These are phyloP conservation scores for Ptychobarbus kaznakovi DNA, from an alignment of 2,797 vertebrate species.

Conservation along the genomic window DNA sequence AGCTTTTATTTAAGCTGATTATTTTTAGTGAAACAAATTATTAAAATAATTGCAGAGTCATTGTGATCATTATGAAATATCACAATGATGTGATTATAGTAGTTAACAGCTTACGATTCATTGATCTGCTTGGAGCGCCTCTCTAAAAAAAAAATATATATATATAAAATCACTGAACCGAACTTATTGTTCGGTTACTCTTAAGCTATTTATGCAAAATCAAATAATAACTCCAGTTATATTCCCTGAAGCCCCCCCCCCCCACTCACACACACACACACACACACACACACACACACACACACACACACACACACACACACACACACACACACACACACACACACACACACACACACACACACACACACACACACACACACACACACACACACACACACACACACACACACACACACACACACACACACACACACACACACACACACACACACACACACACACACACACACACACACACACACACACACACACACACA, in stretches of 20 bases:
- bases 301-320: conserved; percentile 13
- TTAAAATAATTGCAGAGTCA: not conserved
- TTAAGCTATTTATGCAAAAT: not conserved
- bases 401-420: not conserved
- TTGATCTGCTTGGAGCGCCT: not conserved
- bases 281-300: conserved; percentile 10
- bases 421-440: not conserved
- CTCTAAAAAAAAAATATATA: not conserved
- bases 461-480: not conserved
- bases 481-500: conserved; percentile 21
- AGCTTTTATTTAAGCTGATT: not conserved
- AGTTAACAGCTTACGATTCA: not conserved
- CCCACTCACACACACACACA: not conserved
- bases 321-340: not conserved
- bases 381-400: conserved; percentile 13
- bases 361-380: conserved; percentile 2
- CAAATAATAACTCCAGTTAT: not conserved
- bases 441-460: conserved; percentile 13
- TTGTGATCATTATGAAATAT: not conserved
- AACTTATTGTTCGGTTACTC: not conserved
- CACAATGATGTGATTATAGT: not conserved
- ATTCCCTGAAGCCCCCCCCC: not conserved
- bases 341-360: not conserved
- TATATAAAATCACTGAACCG: not conserved
- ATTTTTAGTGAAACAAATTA: not conserved